Base-by-base conservation (phyloP, 2,797 vertebrate genomes). In the Trichosurus vulpecula region DNA sequence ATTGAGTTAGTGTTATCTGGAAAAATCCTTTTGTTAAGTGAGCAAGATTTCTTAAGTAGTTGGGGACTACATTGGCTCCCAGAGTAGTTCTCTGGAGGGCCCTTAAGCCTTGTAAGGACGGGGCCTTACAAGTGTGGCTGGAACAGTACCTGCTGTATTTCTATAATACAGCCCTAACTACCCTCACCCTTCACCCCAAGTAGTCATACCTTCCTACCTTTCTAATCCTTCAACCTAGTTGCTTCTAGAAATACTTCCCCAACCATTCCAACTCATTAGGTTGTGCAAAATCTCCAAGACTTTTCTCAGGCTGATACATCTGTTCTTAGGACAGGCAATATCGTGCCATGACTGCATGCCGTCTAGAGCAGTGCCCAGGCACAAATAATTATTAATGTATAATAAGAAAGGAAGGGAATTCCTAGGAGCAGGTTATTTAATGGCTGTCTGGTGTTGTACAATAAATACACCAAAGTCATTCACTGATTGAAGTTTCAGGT, bases 21-120 rank as follows among this genome's bases (percentile, higher is more conserved):
- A 93, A 94, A 94, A 57, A 92, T 90, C 90, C 11, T 35, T 92
- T 93, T 94, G 54, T 66, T 58, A 56, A 96, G 27, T 81, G 93
- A 95, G 93, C 56, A 52, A 93, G 55, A 87, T 52, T 61, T 61
- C 52, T n/a, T 56, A 92, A 91, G 31, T 61, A 92, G n/a, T 47
- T 47, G 19, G 90, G 27, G 89, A 54, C 87, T 94, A 93, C 92
- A 92, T 19, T 66, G 51, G 52, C 19, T 92, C 93, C 30, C 5
- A 92, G 57, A 19, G 61, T 41, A 93, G 66, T 27, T 81, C 91
- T 95, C 94, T 93, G 2, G 13, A 10, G 31, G 14, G 11, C 47
- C 12, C 16, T n/a, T 93, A 35, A 94, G n/a, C 6, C 13, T n/a
- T 94, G 55, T 16, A 92, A 81, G 74, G 0, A 51, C 53, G 58